Evolutionary conservation across 2,797 vertebrate species (phyloP).

Genomic region (Rhyacichthys aspro): DNA sequence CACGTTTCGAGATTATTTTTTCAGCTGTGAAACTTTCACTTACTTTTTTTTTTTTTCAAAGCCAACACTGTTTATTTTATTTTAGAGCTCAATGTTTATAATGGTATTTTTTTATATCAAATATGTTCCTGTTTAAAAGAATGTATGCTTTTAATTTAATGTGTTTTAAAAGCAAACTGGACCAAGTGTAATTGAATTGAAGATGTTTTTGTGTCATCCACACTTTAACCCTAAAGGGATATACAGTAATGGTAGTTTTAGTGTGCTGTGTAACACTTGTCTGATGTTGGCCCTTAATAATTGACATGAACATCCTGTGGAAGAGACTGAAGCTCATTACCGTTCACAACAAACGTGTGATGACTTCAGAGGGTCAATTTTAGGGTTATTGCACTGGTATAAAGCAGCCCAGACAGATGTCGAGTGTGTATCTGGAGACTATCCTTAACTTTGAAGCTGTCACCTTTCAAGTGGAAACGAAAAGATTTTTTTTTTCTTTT

Average conservation of each 20-base stretch:
- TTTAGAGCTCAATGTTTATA: slow-evolving; percentile 30
- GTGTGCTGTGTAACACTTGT: slow-evolving; percentile 44
- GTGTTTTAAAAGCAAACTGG: slow-evolving; percentile 13
- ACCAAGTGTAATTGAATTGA: slow-evolving; percentile 31
- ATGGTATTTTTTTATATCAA: slow-evolving; percentile 44
- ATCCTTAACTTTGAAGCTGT: slow-evolving; percentile 51
- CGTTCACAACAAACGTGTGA: slow-evolving; percentile 41
- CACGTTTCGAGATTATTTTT: too few species aligned
- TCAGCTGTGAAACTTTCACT: slow-evolving; percentile 24
- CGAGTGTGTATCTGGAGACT: slow-evolving; percentile 24
- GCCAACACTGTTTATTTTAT: slow-evolving; percentile 18
- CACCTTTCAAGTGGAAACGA: slow-evolving; percentile 4
- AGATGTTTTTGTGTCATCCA: slow-evolving; percentile 10
- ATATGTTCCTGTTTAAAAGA: slow-evolving; percentile 9
- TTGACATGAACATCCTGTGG: slow-evolving; percentile 39
- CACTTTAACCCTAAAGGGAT: too few species aligned
- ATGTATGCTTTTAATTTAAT: slow-evolving; percentile 17
- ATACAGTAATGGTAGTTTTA: too few species aligned
- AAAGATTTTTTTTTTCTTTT: neutral
- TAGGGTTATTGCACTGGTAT: slow-evolving; percentile 62
- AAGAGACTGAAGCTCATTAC: slow-evolving; percentile 42
- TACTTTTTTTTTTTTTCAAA: slow-evolving; percentile 1
- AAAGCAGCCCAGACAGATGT: slow-evolving; percentile 49
- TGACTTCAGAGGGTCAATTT: slow-evolving; percentile 49
- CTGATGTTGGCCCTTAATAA: slow-evolving; percentile 41